Evolutionary conservation across 2,888 invertebrate genomes (phyloP).

Genomic region (Epirrhoe tristata): DNA sequence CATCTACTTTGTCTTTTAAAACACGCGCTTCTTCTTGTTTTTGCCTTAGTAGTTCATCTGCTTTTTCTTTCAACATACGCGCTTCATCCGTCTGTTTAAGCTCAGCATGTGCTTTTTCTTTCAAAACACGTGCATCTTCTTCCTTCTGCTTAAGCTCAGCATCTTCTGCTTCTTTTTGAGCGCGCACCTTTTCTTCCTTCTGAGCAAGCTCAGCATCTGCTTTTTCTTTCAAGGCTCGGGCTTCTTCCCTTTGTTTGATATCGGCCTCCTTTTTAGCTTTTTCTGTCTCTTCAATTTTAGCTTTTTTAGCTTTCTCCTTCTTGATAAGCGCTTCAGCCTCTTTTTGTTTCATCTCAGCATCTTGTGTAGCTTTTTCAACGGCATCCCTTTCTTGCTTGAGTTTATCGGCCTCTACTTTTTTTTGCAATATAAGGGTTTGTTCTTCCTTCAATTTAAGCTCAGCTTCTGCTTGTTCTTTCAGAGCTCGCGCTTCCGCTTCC

Average conservation of each 20-base stretch:
- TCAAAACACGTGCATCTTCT: slow-evolving; percentile 4
- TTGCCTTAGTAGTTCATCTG: slow-evolving; percentile 24
- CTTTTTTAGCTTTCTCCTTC: slow-evolving; percentile 28
- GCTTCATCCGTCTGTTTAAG: neutral
- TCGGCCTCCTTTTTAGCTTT: neutral
- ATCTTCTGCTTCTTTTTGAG: slow-evolving; percentile 31
- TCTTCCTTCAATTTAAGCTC: neutral
- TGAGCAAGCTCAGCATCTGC: slow-evolving; percentile 23
- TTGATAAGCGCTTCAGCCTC: slow-evolving; percentile 17
- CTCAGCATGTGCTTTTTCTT: slow-evolving; percentile 13
- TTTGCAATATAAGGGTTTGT: neutral
- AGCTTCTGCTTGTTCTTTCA: neutral
- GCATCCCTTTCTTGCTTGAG: too few relatives aligned
- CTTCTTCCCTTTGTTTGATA: slow-evolving; percentile 4
- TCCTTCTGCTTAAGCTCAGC: slow-evolving; percentile 22
- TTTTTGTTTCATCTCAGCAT: slow-evolving; percentile 4
- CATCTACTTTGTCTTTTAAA: slow-evolving; percentile 27
- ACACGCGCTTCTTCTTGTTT: slow-evolving; percentile 26
- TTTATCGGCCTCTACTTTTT: neutral
- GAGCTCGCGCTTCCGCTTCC: too few relatives aligned
- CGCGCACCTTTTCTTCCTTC: slow-evolving; percentile 5
- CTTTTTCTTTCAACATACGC: slow-evolving; percentile 5
- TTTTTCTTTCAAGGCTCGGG: neutral
- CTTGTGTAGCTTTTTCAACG: neutral
- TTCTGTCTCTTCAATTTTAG: slow-evolving; percentile 4